Percentiles rank a stretch among this genome's conserved stretches.
Evolutionary conservation across 2,888 invertebrate species (phyloP).

Genomic region (Xestia c-nigrum): DNA sequence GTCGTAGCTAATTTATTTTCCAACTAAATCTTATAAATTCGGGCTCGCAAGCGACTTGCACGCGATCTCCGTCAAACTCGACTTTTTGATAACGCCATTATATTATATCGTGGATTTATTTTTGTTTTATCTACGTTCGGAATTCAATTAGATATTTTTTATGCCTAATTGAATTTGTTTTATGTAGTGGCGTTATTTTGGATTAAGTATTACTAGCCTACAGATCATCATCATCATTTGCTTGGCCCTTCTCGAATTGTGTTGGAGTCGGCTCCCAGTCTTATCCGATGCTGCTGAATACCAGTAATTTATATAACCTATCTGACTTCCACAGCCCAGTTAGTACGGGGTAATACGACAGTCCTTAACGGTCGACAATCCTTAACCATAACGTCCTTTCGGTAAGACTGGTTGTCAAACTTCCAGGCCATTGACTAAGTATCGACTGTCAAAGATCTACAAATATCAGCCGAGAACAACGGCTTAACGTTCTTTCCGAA

Average conservation of each 20-base stretch:
- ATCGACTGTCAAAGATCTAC: not conserved
- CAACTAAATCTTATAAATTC: slow-evolving; percentile 88
- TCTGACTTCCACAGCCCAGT: not conserved
- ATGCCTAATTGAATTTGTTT: slow-evolving; percentile 43
- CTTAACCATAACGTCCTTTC: no score
- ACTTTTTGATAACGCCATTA: slow-evolving; percentile 87
- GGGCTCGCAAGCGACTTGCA: slow-evolving; percentile 84
- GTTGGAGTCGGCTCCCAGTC: not conserved
- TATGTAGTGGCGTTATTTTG: not conserved
- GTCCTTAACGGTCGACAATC: no score
- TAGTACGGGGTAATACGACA: not conserved
- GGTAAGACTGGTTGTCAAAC: not conserved
- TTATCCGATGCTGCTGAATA: not conserved
- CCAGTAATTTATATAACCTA: not conserved
- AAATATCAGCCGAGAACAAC: not conserved
- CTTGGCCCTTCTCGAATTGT: not conserved
- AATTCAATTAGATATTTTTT: slow-evolving; percentile 60
- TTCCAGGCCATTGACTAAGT: not conserved
- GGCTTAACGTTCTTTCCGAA: not conserved
- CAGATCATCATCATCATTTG: not conserved
- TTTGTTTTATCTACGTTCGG: slow-evolving; percentile 72
- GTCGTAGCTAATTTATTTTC: slow-evolving; percentile 89
- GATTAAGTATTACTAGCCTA: not conserved
- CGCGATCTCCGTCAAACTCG: slow-evolving; percentile 87
- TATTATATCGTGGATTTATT: slow-evolving; percentile 77